These are phyloP conservation scores for Lochmaea crataegi DNA, from an alignment of 2,888 invertebrate species.

Conservation along the genomic window DNA sequence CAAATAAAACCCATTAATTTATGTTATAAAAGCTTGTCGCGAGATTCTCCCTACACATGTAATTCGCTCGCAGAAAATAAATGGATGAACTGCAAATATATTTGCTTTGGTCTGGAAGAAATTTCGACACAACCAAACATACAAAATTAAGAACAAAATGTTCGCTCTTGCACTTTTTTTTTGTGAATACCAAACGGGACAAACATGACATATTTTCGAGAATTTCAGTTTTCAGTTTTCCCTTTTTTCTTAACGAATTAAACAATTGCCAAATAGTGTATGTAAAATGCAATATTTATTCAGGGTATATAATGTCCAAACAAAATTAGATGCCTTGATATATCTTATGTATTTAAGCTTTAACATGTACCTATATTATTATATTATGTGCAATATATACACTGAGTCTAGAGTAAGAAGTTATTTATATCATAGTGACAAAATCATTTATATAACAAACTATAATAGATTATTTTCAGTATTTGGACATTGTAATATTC, in stretches of 20 bases:
- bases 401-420: background rate
- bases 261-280: constrained; percentile 49
- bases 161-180: too few species aligned
- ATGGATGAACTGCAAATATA: too few species aligned
- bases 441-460: background rate
- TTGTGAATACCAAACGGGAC: too few species aligned
- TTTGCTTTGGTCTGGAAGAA: too few species aligned
- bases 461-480: too few species aligned
- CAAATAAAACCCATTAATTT: too few species aligned
- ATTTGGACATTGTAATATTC: too few species aligned
- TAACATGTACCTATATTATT: constrained; percentile 26
- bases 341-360: constrained; percentile 41
- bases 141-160: too few species aligned
- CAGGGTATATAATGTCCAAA: constrained; percentile 49
- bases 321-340: constrained; percentile 43
- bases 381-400: constrained; percentile 42
- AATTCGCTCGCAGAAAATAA: too few species aligned
- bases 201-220: background rate
- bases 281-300: constrained; percentile 48
- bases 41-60: too few species aligned
- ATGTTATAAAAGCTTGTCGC: too few species aligned
- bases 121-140: too few species aligned
- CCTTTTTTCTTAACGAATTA: background rate
- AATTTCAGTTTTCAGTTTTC: background rate
- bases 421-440: constrained; percentile 23